Percentiles rank a stretch among this genome's conserved stretches.
phyloP scores from a whole-genome alignment of 2,888 invertebrate species.

The Oligia latruncula region DNA sequence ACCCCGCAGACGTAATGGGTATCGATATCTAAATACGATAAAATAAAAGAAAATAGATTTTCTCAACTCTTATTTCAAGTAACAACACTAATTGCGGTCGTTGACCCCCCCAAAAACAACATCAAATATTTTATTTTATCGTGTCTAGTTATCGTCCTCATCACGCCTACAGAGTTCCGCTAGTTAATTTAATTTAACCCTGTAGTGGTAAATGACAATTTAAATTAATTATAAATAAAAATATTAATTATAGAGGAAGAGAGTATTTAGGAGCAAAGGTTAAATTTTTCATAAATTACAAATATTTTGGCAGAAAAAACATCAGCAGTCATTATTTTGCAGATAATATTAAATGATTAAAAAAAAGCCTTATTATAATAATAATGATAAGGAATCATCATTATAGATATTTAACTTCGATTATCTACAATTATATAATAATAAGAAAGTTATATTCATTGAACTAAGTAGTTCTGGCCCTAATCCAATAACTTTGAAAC shows the following conservation, averaged over 20 bases:
- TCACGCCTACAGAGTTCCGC: not conserved
- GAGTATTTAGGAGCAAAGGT: slow-evolving; percentile 3
- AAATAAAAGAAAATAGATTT: not conserved
- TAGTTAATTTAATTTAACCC: not conserved
- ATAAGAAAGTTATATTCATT: slow-evolving; percentile 53
- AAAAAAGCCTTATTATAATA: slow-evolving; percentile 33
- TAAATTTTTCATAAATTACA: slow-evolving; percentile 14
- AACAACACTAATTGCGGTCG: not conserved
- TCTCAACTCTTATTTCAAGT: not conserved
- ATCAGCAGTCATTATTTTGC: slow-evolving; percentile 39
- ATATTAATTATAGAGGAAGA: slow-evolving; percentile 22
- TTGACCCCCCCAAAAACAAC: not conserved
- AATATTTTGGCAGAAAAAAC: slow-evolving; percentile 23
- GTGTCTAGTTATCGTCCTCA: not conserved
- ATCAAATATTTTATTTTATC: not conserved
- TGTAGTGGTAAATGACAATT: slow-evolving; percentile 35
- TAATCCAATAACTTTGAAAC: not conserved
- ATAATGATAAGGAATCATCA: slow-evolving; percentile 38
- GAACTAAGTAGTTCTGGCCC: slow-evolving; percentile 47
- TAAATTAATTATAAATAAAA: slow-evolving; percentile 33
- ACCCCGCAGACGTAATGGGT: not conserved
- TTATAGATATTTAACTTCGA: slow-evolving; percentile 38
- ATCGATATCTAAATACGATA: not conserved
- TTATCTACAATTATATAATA: slow-evolving; percentile 58
- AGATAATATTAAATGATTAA: slow-evolving; percentile 22